phyloP scores from a whole-genome alignment of 2,888 invertebrate species.

The Ectemnius continuus region DNA sequence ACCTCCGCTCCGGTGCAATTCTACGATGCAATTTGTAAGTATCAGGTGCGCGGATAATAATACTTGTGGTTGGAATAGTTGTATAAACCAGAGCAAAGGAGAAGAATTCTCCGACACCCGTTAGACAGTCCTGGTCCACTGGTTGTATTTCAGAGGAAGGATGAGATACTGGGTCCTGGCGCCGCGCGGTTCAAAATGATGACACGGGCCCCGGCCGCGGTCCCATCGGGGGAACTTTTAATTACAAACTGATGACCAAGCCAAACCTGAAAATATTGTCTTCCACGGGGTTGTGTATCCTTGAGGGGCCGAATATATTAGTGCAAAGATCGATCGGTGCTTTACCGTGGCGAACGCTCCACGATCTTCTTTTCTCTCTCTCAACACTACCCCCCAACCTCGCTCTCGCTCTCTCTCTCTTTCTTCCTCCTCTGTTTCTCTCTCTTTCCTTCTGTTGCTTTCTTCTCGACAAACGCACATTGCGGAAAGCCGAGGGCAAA shows the following conservation, averaged over 20 bases:
- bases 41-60: too few species aligned
- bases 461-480: not conserved
- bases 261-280: slow-evolving; percentile 76
- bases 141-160: slow-evolving; percentile 69
- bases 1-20: too few species aligned
- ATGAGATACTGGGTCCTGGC: slow-evolving; percentile 76
- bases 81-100: not conserved
- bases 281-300: slow-evolving; percentile 63
- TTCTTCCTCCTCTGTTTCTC: too few species aligned
- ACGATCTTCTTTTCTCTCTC: slow-evolving; percentile 31
- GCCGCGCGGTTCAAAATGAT: slow-evolving; percentile 76
- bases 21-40: too few species aligned
- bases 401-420: not conserved
- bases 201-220: slow-evolving; percentile 71
- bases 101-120: slow-evolving; percentile 63
- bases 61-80: not conserved
- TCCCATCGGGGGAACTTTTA: slow-evolving; percentile 74
- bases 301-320: slow-evolving; percentile 60
- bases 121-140: slow-evolving; percentile 61
- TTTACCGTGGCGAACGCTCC: slow-evolving; percentile 41
- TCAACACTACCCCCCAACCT: not conserved
- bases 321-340: slow-evolving; percentile 61
- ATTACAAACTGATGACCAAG: slow-evolving; percentile 77
- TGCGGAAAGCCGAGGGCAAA: not conserved
- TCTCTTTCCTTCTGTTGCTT: too few species aligned